These are phyloP conservation scores for Tragelaphus buxtoni DNA, from an alignment of 2,113 vertebrate genomes.

Conservation along the genomic window DNA sequence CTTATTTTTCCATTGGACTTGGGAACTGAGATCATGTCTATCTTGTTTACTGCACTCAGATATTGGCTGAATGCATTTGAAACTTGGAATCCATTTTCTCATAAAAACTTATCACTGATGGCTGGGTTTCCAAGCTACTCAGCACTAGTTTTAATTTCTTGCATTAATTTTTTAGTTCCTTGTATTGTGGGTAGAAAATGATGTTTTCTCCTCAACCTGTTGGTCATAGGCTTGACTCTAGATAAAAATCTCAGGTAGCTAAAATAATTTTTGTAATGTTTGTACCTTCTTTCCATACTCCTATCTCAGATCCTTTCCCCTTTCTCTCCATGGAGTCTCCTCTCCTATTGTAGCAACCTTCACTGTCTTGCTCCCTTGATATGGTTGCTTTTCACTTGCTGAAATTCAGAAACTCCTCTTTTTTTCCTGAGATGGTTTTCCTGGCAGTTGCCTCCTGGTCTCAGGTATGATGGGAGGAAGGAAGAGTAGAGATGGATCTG, in stretches of 20 bases:
- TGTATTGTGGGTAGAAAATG: neutral
- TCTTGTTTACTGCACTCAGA: neutral
- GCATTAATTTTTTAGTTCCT: neutral
- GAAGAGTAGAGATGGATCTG: neutral
- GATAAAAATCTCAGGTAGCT: neutral
- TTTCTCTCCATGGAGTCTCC: neutral
- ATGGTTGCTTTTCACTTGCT: constrained; percentile 2
- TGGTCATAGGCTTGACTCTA: neutral
- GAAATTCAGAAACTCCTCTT: neutral
- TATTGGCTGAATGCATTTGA: neutral
- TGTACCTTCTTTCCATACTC: neutral
- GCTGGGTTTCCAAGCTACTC: neutral
- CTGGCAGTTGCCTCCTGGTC: neutral
- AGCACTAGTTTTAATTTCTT: neutral
- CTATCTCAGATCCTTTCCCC: neutral
- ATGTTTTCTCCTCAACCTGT: neutral
- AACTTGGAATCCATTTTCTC: neutral
- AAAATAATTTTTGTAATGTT: constrained; percentile 6
- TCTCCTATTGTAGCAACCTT: neutral
- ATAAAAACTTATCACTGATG: neutral
- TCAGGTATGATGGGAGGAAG: neutral
- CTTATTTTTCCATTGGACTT: neutral
- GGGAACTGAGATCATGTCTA: neutral
- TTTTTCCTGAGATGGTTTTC: neutral
- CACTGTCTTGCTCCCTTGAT: neutral